phyloP scores from a whole-genome alignment of 2,888 invertebrate genomes.

The Mesoligia furuncula region DNA sequence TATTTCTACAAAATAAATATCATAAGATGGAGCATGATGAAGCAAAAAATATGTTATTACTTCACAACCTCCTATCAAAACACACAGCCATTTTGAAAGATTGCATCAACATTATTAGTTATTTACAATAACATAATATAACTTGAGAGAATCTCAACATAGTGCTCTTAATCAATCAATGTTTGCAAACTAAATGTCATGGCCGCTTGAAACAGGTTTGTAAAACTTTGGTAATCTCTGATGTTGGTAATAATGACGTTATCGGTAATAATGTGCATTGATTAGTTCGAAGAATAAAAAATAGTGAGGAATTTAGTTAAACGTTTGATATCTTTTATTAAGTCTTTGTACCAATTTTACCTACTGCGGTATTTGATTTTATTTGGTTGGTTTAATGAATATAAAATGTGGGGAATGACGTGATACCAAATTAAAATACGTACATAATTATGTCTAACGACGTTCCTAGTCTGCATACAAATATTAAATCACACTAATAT shows the following conservation, averaged over 20 bases:
- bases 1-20: neutral
- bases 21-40: neutral
- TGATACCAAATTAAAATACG: no score
- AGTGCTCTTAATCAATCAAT: constrained; percentile 66
- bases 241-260: constrained; percentile 48
- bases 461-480: no score
- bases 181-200: constrained; percentile 66
- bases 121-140: constrained; percentile 48
- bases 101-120: constrained; percentile 41
- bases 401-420: no score
- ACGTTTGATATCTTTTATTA: neutral
- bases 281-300: neutral
- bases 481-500: no score
- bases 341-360: no score
- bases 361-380: neutral
- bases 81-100: constrained; percentile 18
- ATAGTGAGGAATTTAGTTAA: neutral
- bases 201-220: constrained; percentile 55
- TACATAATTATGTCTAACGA: no score
- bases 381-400: neutral
- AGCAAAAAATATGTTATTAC: neutral
- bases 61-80: constrained; percentile 41
- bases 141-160: constrained; percentile 20
- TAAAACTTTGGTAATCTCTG: constrained; percentile 51
- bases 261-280: constrained; percentile 34